A percentile compares a stretch with the other conserved stretches of the same genome.
These are phyloP conservation scores for Apodemia hepburni DNA, from an alignment of 2,888 invertebrate species.

Conservation along the genomic window DNA sequence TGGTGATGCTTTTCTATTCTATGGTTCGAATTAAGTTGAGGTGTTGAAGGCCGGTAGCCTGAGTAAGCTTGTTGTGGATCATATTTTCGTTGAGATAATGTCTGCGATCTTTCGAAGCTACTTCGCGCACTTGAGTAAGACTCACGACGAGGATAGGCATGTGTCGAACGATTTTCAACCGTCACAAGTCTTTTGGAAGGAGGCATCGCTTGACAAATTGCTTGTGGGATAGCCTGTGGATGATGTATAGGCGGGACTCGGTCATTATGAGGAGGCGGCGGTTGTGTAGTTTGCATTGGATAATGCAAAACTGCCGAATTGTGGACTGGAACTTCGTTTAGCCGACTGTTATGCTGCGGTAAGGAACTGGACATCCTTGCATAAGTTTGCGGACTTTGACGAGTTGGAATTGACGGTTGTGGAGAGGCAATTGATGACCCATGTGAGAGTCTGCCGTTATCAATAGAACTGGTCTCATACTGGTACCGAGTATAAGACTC, in stretches of 20 bases:
- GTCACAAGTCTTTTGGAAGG: constrained; percentile 48
- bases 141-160: constrained; percentile 59
- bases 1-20: constrained; percentile 57
- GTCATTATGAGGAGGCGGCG: constrained; percentile 67
- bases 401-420: constrained; percentile 55
- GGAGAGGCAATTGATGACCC: constrained; percentile 53
- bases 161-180: constrained; percentile 50
- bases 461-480: constrained; percentile 53
- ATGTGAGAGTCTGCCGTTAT: constrained; percentile 50
- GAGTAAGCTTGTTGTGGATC: constrained; percentile 70
- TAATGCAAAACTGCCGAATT: constrained; percentile 61
- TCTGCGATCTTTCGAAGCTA: constrained; percentile 60
- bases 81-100: constrained; percentile 60
- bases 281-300: constrained; percentile 48
- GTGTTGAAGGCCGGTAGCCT: constrained; percentile 55
- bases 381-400: constrained; percentile 66
- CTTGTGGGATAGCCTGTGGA: constrained; percentile 48
- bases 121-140: constrained; percentile 54
- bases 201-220: constrained; percentile 43
- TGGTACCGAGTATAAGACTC: constrained; percentile 60
- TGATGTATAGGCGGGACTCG: constrained; percentile 74
- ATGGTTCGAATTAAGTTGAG: constrained; percentile 56
- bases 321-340: constrained; percentile 54
- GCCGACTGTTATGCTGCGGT: constrained; percentile 57
- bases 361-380: constrained; percentile 57